A percentile compares a stretch with the other conserved stretches of the same genome.
These are phyloP conservation scores for Terrapene triunguis DNA, from an alignment of 2,113 vertebrate genomes.

Conservation along the genomic window DNA sequence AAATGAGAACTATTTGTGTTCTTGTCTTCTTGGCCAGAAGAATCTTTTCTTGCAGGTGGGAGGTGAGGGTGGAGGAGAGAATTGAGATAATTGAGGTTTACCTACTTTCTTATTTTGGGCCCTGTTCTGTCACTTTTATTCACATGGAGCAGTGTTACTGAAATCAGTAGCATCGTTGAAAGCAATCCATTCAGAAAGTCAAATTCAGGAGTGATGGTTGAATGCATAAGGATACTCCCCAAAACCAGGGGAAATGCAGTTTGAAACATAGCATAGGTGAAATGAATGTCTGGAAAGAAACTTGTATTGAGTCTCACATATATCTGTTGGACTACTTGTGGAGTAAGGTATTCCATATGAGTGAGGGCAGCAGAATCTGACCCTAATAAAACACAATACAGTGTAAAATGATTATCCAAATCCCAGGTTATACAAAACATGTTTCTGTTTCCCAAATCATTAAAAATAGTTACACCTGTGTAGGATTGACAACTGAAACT, in stretches of 20 bases:
- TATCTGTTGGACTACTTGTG: not conserved
- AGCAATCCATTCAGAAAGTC: not conserved
- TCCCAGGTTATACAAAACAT: not conserved
- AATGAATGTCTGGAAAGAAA: not conserved
- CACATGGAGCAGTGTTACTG: rapidly evolving
- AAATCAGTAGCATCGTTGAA: not conserved
- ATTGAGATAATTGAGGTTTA: not conserved
- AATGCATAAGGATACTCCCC: rapidly evolving
- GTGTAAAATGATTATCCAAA: not conserved
- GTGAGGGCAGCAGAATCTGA: not conserved
- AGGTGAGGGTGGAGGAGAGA: not conserved
- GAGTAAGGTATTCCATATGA: not conserved
- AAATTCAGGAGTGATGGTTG: not conserved
- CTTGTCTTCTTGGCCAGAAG: not conserved
- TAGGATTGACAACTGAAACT: not conserved
- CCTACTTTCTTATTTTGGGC: not conserved
- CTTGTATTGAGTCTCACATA: not conserved
- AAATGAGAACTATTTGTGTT: not conserved
- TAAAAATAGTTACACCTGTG: not conserved
- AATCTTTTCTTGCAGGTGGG: not conserved
- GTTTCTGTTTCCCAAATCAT: not conserved
- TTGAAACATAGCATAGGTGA: not conserved
- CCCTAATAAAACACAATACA: not conserved
- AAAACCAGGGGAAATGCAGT: not conserved
- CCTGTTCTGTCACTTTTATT: not conserved